Base-by-base conservation (phyloP, 2,888 invertebrate genomes). In the Tachina lurida region DNA sequence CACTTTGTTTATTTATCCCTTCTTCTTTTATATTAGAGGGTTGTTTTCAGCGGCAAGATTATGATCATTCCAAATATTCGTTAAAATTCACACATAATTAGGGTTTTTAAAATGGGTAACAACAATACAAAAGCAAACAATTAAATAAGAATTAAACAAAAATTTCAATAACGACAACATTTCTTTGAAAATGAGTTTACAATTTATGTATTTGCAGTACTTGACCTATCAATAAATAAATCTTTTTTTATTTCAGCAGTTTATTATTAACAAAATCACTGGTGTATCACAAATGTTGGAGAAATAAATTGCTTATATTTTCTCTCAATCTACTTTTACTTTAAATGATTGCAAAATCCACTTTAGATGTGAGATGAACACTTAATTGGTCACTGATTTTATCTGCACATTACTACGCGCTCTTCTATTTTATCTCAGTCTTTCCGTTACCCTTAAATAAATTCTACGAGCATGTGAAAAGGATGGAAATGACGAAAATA, bases 21-120 rank as follows among this genome's bases (percentile, higher is more conserved):
- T 49, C n/a, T 58, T 73, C 22, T 43, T 73, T 39, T 41, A 56
- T 41, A 83, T 41, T 31, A 39, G 81, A 78, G 84, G 84, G 80
- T 83, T 84, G 80, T 47, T 77, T 70, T 56, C 47, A 63, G 54
- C 65, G 65, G 47, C 19, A 81, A 60, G 41, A 78, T 49, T 67
- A 43, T 22, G 13, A 39, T 22, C 73, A 79, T 71, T 67, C 31
- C 4, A 78, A 75, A 76, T 58, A 86, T 79, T 86, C 71, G 79
- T 86, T 83, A 63, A 77, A 86, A 76, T 86, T 83, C 86, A 86
- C 86, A 86, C 83, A 86, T 83, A 80, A 86, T 86, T 86, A 86
- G 86, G 83, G 86, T 86, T 79, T 58, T 83, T 79, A 15, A 71
- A 73, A 74, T 70, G 74, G 47, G 56, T 68, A 74, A 73, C 78